Base-by-base conservation (phyloP, 2,797 vertebrate genomes). In the Harpagifer antarcticus region DNA sequence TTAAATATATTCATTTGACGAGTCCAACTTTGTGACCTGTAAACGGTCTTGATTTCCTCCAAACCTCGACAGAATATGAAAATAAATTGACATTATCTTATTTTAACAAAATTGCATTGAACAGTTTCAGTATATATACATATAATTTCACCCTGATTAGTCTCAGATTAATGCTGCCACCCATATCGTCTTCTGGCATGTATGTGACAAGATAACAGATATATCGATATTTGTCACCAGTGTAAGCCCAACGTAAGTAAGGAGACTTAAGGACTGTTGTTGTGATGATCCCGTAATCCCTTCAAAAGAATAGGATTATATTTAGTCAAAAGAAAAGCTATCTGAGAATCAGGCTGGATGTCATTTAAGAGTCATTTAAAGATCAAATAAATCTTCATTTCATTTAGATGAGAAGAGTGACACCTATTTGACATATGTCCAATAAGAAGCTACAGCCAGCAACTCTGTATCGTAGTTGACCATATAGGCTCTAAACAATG, bases 61-160 rank as follows among this genome's bases (percentile, higher is more conserved):
- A 0, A 54, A 48, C 16, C 2, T 64, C 4, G 10, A 78, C 74
- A 78, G 60, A 72, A 88, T 90, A 90, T 69, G 78, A 89, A 91
- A 91, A 88, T 88, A 89, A 88, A 81, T 40, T 9, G 3, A 68
- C 43, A 74, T 81, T 70, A 83, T 70, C 27, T 78, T 0, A 17
- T 74, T 68, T 74, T 83, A 77, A 86, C 76, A 86, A 84, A 85
- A 76, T 84, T 89, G 86, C 83, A 85, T 86, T 80, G 68, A 76
- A 81, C 62, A 66, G 76, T 78, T 86, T 63, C 33, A 57, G 63
- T 40, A n/a, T 55, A 13, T 55, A 59, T 37, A 71, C 65, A 64
- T 50, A 10, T 76, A 62, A 40, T 75, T 79, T 49, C 63, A 76
- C 76, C 82, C 82, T 84, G 78, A 78, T 78, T 42, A 31, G 27